These are phyloP conservation scores for Pocillopora damicornis DNA, from an alignment of 64 coral and sea anemone species.

Conservation along the genomic window DNA sequence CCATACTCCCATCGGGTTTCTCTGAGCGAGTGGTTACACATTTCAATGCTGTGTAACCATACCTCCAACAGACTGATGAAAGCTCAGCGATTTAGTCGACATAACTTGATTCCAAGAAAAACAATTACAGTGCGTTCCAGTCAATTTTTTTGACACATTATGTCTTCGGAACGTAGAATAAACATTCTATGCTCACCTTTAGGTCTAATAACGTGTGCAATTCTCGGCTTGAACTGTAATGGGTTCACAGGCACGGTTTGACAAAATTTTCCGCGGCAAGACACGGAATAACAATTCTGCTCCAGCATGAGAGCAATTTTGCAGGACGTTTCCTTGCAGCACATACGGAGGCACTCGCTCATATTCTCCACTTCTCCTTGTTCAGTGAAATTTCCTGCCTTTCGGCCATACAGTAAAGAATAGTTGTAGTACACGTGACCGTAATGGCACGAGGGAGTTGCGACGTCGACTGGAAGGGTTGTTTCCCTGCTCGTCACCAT, in stretches of 20 bases:
- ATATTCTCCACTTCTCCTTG: slow-evolving; percentile 40
- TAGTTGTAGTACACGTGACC: slow-evolving; percentile 41
- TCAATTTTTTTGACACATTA: too few species aligned
- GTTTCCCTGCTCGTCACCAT: background rate
- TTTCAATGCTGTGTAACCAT: too few species aligned
- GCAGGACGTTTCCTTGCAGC: slow-evolving; percentile 40
- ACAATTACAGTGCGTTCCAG: too few species aligned
- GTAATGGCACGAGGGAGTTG: slow-evolving; percentile 14
- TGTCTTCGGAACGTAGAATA: too few species aligned
- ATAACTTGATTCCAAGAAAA: too few species aligned
- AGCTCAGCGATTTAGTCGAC: too few species aligned
- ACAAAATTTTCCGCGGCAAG: slow-evolving; percentile 50
- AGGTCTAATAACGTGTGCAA: slow-evolving; percentile 48
- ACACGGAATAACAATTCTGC: slow-evolving; percentile 44
- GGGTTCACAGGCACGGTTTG: slow-evolving; percentile 40
- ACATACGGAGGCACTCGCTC: slow-evolving; percentile 32
- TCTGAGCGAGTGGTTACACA: too few species aligned
- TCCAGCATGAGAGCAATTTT: slow-evolving; percentile 45
- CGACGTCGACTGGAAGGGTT: background rate
- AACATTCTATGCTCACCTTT: slow-evolving; percentile 16
- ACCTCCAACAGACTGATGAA: too few species aligned
- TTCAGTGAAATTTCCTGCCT: slow-evolving; percentile 47
- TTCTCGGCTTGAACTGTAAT: slow-evolving; percentile 16
- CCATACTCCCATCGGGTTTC: too few species aligned
- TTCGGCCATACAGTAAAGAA: slow-evolving; percentile 46